phyloP scores from a whole-genome alignment of 2,797 vertebrate genomes.

The Scomberomorus guttatus region DNA sequence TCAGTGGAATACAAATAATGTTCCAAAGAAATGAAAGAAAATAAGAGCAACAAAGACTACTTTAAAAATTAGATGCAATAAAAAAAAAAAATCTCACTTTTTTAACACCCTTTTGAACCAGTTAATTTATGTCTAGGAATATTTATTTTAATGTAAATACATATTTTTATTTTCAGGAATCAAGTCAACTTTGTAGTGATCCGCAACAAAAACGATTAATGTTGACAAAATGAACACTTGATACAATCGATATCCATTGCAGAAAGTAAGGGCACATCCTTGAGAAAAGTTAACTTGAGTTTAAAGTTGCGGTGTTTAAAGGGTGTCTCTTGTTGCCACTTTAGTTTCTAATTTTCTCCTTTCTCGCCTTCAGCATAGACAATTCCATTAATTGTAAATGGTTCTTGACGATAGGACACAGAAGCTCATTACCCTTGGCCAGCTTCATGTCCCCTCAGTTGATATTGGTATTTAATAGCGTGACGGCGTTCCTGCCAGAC shows the following conservation, averaged over 20 bases:
- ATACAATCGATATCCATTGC: background rate
- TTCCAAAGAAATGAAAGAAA: background rate
- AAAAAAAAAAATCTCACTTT: background rate
- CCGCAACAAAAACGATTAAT: background rate
- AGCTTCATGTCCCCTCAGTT: conserved; percentile 26
- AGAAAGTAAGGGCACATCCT: conserved; percentile 6
- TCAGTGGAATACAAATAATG: conserved; percentile 1
- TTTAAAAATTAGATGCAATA: background rate
- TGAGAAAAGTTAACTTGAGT: conserved; percentile 1
- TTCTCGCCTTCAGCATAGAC: background rate
- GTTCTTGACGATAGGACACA: conserved; percentile 1
- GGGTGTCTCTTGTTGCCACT: background rate
- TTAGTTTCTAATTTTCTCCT: conserved; percentile 12
- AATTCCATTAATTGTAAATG: conserved; percentile 39
- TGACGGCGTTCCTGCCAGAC: background rate
- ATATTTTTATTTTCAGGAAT: background rate
- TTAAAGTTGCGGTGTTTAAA: background rate
- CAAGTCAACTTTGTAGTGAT: too few species aligned
- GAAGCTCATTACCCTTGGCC: conserved; percentile 30
- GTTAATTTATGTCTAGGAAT: background rate
- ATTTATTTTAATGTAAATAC: background rate
- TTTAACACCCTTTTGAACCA: background rate
- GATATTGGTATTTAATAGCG: conserved; percentile 35
- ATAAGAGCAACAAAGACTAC: background rate
- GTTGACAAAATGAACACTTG: conserved; percentile 11